Conservation (phyloP, 2,888 invertebrate genomes). For the Chrysina gloriosa region DNA sequence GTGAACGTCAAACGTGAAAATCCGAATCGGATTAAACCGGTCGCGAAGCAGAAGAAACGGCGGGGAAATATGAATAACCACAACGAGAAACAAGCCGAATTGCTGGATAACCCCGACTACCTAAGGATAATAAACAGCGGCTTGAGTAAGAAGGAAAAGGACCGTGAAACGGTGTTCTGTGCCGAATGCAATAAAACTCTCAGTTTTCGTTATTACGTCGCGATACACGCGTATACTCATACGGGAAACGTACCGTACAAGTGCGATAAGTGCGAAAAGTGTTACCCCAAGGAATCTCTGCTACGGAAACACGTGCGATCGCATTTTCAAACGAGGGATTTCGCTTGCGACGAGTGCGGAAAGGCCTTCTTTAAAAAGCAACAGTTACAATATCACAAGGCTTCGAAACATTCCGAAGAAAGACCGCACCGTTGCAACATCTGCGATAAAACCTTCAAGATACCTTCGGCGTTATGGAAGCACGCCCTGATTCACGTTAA, state of each 20-base stretch:
- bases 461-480: background rate
- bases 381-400: background rate
- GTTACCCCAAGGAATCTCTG: background rate
- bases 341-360: constrained; percentile 11
- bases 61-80: background rate
- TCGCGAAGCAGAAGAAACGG: too few relatives aligned
- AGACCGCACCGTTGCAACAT: constrained; percentile 4
- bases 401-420: background rate
- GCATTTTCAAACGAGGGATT: background rate
- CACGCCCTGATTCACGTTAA: background rate
- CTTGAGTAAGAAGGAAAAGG: constrained; percentile 8
- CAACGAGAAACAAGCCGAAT: constrained; percentile 11
- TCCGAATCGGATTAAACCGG: too few relatives aligned
- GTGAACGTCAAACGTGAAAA: too few relatives aligned
- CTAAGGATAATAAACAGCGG: background rate
- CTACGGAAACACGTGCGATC: background rate
- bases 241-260: constrained; percentile 8
- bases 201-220: constrained; percentile 11
- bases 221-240: constrained; percentile 9
- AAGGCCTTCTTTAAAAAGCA: background rate
- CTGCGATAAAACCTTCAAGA: constrained; percentile 16
- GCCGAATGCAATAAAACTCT: background rate
- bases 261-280: constrained; percentile 18
- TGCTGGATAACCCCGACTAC: constrained; percentile 21
- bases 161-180: constrained; percentile 1